Evolutionary conservation across 2,888 invertebrate species (phyloP), one percentile per base, ranked within the genome.

Genomic region (Criorhina ranunculi): DNA sequence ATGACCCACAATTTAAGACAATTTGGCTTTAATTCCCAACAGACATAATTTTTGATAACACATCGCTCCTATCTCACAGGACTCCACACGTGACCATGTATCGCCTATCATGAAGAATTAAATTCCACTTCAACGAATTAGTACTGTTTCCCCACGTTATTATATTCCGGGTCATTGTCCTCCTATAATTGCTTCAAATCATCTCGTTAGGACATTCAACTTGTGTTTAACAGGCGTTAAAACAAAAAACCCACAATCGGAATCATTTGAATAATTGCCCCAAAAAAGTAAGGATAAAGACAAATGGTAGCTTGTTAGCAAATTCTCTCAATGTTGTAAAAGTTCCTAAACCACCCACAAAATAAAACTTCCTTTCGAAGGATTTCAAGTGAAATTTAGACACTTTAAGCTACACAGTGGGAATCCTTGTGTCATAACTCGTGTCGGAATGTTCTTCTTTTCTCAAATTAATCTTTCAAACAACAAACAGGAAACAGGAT

Each of bases 221-320:
- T 44, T 11, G n/a, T 42, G 9, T 12, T 12, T 8, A 37, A 17
- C 57, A 46, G n/a, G 5, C 0, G 59, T 40, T 29, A 24, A 37
- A 37, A 17, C n/a, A n/a, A 51, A 35, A 59, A 24, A 29, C 8
- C 3, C 37, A 46, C 19, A 69, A 31, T 5, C 31, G n/a, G 33
- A 62, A 42, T 69, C 4, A 62, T 69, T 62, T 75, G 62, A 60
- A 62, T 72, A 49, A 67, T 75, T 40, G 51, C 35, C 44, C n/a
- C 9, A 17, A 11, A 37, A 77, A 62, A 44, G 29, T 1, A 24
- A n/a, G 9, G 64, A 37, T 37, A 59, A 59, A 24, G 59, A 51
- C 37, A 46, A 35, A 62, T 44, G 15, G 15, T 37, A 51, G n/a
- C 24, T 37, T 37, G 24, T n/a, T 40, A n/a, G n/a, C n/a, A 12